Evolutionary conservation across 2,888 invertebrate genomes (phyloP).

Genomic region (Idaea dimidiata): DNA sequence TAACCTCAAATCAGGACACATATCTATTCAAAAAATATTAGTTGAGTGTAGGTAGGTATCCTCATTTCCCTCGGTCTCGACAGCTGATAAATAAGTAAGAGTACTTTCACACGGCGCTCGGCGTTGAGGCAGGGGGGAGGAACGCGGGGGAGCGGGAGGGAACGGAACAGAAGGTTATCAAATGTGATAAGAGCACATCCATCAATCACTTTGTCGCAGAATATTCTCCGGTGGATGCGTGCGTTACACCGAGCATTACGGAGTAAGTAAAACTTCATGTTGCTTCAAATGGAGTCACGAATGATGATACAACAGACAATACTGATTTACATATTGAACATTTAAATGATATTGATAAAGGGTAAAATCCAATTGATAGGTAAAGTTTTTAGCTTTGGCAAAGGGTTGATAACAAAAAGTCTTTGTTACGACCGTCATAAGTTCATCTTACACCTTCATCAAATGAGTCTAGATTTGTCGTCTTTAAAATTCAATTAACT

Average conservation of each 20-base stretch:
- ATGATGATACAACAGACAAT: background rate
- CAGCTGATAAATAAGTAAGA: constrained; percentile 15
- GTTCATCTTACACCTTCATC: constrained; percentile 23
- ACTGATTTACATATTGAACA: background rate
- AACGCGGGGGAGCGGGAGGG: constrained; percentile 36
- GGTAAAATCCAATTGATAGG: too few relatives aligned
- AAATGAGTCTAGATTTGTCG: constrained; percentile 21
- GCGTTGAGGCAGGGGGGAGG: constrained; percentile 32
- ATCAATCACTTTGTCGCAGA: constrained; percentile 58
- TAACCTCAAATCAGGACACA: too few relatives aligned
- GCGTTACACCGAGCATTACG: constrained; percentile 59
- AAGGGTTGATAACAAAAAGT: background rate
- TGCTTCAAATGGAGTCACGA: background rate
- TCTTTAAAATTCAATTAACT: constrained; percentile 22
- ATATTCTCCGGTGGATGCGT: constrained; percentile 40
- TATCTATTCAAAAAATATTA: too few relatives aligned
- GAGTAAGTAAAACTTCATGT: background rate
- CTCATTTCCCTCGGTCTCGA: background rate
- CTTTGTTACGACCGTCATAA: background rate
- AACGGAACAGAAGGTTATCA: constrained; percentile 68
- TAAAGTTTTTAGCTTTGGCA: too few relatives aligned
- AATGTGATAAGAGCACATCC: constrained; percentile 71
- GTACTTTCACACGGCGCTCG: constrained; percentile 47
- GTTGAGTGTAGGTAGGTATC: background rate
- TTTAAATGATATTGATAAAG: background rate